Conservation (phyloP, 1,140 invertebrate species). For the Aphelinus atriplicis region DNA sequence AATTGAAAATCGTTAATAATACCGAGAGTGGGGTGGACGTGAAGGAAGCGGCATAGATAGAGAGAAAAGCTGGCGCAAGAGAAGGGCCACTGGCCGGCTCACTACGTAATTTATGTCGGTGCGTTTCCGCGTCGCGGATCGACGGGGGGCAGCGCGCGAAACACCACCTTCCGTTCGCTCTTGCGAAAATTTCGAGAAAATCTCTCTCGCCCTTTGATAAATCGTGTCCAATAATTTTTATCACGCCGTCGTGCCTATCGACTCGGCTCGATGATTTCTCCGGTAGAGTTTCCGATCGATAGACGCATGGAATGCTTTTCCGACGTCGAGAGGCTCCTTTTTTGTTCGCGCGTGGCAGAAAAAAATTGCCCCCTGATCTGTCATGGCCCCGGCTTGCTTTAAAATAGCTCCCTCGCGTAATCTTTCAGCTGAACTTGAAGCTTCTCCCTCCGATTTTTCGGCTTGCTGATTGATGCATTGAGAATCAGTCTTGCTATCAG, state of each 20-base stretch:
- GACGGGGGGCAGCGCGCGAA: conserved; percentile 48
- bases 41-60: conserved; percentile 33
- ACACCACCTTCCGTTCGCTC: conserved; percentile 44
- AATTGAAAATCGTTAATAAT: conserved; percentile 44
- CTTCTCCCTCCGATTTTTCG: no score
- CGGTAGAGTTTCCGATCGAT: conserved; percentile 49
- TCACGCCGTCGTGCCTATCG: conserved; percentile 43
- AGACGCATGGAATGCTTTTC: conserved; percentile 11
- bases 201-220: conserved; percentile 55
- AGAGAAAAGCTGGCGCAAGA: conserved; percentile 27
- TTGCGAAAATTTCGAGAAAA: conserved; percentile 62
- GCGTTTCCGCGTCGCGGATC: conserved; percentile 60
- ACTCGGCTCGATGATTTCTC: conserved; percentile 50
- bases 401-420: conserved; percentile 1
- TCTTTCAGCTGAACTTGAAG: no score
- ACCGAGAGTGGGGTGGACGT: conserved; percentile 36
- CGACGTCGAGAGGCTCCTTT: neutral
- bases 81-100: conserved; percentile 44
- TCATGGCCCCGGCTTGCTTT: neutral
- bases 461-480: no score
- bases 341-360: neutral
- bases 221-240: conserved; percentile 57
- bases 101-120: conserved; percentile 62
- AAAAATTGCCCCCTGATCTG: conserved; percentile 13
- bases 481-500: no score